phyloP scores from a whole-genome alignment of 2,113 vertebrate genomes.

The Pimephales promelas region DNA sequence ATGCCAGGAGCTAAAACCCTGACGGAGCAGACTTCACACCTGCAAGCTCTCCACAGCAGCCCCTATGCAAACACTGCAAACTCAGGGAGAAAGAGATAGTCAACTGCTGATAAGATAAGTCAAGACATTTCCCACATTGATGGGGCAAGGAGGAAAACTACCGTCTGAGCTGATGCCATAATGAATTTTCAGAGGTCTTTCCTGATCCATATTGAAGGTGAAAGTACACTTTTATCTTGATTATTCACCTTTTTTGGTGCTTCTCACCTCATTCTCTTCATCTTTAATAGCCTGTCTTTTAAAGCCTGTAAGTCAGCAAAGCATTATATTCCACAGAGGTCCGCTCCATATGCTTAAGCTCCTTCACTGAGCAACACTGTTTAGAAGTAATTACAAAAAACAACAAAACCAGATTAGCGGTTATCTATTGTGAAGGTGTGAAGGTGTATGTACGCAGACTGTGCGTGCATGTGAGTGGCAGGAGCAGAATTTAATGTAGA shows the following conservation, averaged over 20 bases:
- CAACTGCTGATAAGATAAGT: slow-evolving; percentile 49
- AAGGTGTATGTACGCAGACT: background rate
- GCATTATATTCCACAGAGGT: slow-evolving; percentile 38
- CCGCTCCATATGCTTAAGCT: slow-evolving; percentile 35
- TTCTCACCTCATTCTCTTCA: slow-evolving; percentile 5
- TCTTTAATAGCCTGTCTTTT: slow-evolving; percentile 43
- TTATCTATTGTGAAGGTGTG: slow-evolving; percentile 30
- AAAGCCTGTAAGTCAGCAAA: slow-evolving; percentile 48
- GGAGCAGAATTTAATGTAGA: background rate
- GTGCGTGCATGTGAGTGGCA: background rate
- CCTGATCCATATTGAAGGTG: background rate
- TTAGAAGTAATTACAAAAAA: slow-evolving; percentile 58
- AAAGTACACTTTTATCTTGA: background rate
- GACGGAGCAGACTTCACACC: slow-evolving; percentile 53
- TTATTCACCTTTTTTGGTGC: background rate
- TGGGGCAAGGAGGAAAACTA: slow-evolving; percentile 18
- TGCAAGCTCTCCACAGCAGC: slow-evolving; percentile 42
- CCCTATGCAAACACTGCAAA: slow-evolving; percentile 52
- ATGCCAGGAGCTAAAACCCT: slow-evolving; percentile 43
- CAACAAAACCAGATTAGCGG: slow-evolving; percentile 53
- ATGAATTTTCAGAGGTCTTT: slow-evolving; percentile 14
- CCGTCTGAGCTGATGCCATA: slow-evolving; percentile 8
- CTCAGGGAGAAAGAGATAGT: slow-evolving; percentile 45
- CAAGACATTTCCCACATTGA: slow-evolving; percentile 54
- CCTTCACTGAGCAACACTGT: slow-evolving; percentile 45